These are phyloP conservation scores for Cheilosia soror DNA, from an alignment of 2,888 invertebrate genomes.

Conservation along the genomic window DNA sequence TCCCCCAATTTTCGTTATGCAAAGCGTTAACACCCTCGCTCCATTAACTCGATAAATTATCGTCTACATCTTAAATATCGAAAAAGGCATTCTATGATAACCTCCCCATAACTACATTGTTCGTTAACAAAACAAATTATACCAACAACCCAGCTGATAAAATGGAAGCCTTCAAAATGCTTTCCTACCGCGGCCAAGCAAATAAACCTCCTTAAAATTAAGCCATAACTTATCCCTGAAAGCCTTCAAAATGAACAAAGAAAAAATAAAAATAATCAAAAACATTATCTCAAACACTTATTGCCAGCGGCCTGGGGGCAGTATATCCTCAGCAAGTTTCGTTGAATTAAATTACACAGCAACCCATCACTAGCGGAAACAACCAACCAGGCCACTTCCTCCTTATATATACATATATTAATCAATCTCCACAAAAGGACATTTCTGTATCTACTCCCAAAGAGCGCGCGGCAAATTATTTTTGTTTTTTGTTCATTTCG, in stretches of 20 bases:
- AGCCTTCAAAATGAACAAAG: conserved; percentile 11
- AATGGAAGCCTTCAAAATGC: conserved; percentile 22
- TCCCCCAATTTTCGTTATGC: too few relatives aligned
- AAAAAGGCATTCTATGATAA: neutral
- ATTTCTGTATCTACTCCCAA: neutral
- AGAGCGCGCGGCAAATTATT: conserved; percentile 41
- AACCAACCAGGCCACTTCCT: conserved; percentile 16
- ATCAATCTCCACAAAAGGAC: conserved; percentile 46
- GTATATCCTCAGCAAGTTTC: conserved; percentile 11
- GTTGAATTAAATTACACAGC: conserved; percentile 52
- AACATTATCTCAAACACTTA: conserved; percentile 15
- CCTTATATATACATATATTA: conserved; percentile 33
- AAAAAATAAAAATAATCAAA: conserved; percentile 26
- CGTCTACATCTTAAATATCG: too few relatives aligned
- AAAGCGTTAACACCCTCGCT: too few relatives aligned
- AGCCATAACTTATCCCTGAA: conserved; percentile 11
- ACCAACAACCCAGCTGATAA: conserved; percentile 14
- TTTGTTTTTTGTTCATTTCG: conserved; percentile 10
- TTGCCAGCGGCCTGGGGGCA: conserved; percentile 9
- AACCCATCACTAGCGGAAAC: conserved; percentile 32
- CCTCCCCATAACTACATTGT: neutral
- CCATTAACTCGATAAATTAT: too few relatives aligned
- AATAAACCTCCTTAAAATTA: conserved; percentile 42
- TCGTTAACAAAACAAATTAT: neutral
- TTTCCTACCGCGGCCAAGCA: conserved; percentile 17